phyloP scores from a whole-genome alignment of 64 coral and sea anemone genomes.

The Hydrozoanthus tunicans region DNA sequence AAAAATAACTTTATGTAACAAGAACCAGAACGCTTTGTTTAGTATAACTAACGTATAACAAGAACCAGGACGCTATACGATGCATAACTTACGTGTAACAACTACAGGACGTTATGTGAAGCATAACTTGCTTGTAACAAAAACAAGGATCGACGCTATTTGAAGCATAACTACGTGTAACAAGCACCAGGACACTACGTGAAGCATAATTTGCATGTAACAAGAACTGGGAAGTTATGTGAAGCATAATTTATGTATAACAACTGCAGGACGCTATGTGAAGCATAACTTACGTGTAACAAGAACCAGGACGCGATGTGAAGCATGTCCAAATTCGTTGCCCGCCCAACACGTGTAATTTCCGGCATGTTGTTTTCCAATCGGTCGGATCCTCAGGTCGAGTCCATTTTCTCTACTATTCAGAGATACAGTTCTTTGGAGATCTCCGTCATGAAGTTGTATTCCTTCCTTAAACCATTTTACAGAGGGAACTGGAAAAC shows the following conservation, averaged over 20 bases:
- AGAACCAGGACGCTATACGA: neutral
- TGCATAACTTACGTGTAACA: neutral
- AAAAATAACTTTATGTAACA: neutral
- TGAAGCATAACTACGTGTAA: neutral
- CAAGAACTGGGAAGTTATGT: neutral
- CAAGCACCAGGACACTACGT: no score
- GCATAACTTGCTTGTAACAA: slow-evolving; percentile 28
- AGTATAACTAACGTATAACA: neutral
- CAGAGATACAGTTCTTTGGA: slow-evolving; percentile 2
- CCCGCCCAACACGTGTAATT: slow-evolving; percentile 40
- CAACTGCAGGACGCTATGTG: neutral
- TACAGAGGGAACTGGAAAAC: neutral
- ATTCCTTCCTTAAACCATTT: slow-evolving; percentile 48
- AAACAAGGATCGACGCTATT: neutral
- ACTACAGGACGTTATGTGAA: neutral
- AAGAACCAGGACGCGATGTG: neutral
- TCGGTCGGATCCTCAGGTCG: neutral
- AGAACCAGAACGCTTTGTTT: neutral
- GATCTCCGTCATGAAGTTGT: slow-evolving; percentile 13
- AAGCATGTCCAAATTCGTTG: slow-evolving; percentile 7
- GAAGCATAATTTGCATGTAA: neutral
- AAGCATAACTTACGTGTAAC: slow-evolving; percentile 34
- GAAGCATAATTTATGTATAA: neutral
- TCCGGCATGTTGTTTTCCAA: slow-evolving; percentile 28
- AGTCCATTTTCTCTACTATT: slow-evolving; percentile 10